Evolutionary conservation across 1,140 invertebrate genomes (phyloP).

Genomic region (Heliconius eleuchia): DNA sequence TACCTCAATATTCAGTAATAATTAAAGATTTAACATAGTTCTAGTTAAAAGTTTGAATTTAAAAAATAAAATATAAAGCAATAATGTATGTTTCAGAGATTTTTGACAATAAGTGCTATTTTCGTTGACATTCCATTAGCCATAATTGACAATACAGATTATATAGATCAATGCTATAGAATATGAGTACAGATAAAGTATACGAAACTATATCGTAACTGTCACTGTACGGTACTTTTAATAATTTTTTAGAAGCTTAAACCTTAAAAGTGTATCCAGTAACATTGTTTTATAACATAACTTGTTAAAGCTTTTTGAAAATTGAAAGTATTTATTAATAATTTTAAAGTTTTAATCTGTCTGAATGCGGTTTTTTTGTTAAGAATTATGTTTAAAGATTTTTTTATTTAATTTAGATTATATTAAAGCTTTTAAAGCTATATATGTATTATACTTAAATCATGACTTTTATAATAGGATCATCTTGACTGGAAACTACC

Average conservation of each 20-base stretch:
- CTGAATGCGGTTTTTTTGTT: no score
- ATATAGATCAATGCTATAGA: neutral
- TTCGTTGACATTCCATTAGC: slow-evolving; percentile 47
- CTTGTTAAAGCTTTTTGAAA: neutral
- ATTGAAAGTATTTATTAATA: neutral
- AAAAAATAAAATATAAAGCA: slow-evolving; percentile 28
- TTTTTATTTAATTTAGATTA: no score
- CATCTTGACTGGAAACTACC: no score
- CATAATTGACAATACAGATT: slow-evolving; percentile 23
- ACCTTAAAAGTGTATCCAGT: no score
- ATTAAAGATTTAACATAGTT: slow-evolving; percentile 67
- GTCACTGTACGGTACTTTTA: no score
- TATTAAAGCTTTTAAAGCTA: no score
- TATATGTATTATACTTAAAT: no score
- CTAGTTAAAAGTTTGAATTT: slow-evolving; percentile 32
- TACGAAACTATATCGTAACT: neutral
- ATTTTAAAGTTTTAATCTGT: no score
- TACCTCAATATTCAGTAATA: slow-evolving; percentile 27
- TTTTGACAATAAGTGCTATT: slow-evolving; percentile 59
- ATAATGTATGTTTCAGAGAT: slow-evolving; percentile 52
- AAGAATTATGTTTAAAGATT: no score
- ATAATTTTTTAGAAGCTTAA: no score
- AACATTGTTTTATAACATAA: no score
- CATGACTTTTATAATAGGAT: no score
- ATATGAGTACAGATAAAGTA: neutral